Evolutionary conservation across 2,797 vertebrate species (phyloP).

Genomic region (Meriones psammophilus): DNA sequence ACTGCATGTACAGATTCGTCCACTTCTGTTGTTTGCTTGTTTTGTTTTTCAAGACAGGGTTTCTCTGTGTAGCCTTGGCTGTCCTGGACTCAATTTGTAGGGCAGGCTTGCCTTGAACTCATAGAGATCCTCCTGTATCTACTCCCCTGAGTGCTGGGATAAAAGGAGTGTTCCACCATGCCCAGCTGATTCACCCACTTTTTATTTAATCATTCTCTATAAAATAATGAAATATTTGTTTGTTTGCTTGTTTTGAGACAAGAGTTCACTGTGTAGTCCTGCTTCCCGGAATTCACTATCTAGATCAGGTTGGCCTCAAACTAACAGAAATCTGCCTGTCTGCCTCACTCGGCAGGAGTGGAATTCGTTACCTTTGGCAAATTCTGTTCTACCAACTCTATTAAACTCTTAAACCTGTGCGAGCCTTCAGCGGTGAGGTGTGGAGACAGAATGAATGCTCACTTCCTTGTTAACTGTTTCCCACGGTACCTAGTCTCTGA

Average conservation of each 20-base stretch:
- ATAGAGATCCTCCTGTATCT: too few species aligned
- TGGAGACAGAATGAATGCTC: neutral
- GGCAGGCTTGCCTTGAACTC: too few species aligned
- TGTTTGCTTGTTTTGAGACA: neutral
- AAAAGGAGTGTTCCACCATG: too few species aligned
- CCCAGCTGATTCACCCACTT: neutral
- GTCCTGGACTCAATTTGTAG: too few species aligned
- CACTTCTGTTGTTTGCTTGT: too few species aligned
- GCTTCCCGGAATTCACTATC: neutral
- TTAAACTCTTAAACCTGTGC: neutral
- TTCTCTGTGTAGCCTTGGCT: too few species aligned
- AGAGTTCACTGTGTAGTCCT: neutral
- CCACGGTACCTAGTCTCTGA: neutral
- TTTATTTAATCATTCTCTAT: slow-evolving; percentile 51
- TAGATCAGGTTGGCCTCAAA: neutral
- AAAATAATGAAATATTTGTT: neutral
- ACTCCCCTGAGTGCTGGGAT: too few species aligned
- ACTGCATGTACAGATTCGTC: neutral
- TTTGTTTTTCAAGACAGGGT: too few species aligned
- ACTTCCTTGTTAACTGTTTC: neutral
- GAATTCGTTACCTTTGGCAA: neutral
- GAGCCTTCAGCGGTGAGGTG: neutral
- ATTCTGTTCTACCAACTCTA: neutral
- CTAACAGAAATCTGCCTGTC: neutral
- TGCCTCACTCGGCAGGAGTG: neutral